A percentile compares a stretch with the other conserved stretches of the same genome.
These are phyloP conservation scores for Anabacerthia variegaticeps DNA, from an alignment of 2,797 vertebrate genomes.

Conservation along the genomic window DNA sequence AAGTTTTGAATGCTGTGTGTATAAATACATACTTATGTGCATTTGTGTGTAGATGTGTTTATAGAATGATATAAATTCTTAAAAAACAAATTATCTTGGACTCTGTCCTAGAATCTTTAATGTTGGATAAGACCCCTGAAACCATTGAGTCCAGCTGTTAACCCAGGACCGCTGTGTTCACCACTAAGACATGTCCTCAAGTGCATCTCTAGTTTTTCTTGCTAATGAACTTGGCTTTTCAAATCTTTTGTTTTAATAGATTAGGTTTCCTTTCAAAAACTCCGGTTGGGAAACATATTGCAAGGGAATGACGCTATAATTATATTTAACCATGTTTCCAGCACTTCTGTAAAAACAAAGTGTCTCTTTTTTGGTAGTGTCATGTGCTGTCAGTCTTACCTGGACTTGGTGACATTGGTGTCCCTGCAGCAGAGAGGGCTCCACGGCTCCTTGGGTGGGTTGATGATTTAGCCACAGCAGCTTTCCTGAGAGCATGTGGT, in stretches of 20 bases:
- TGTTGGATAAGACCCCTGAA: not conserved
- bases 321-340: not conserved
- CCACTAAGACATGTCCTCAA: not conserved
- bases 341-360: rapidly evolving
- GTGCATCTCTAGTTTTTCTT: not conserved
- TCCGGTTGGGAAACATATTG: not conserved
- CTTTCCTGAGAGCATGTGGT: rapidly evolving
- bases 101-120: not conserved
- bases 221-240: not conserved
- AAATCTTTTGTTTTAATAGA: not conserved
- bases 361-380: not conserved
- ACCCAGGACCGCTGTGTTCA: not conserved
- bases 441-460: rapidly evolving
- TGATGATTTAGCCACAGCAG: not conserved
- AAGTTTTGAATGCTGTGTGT: not conserved
- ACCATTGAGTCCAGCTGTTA: not conserved
- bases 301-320: not conserved
- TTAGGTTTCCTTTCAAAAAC: not conserved
- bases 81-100: not conserved
- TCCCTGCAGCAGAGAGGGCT: not conserved
- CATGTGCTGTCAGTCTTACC: not conserved
- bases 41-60: not conserved
- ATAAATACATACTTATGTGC: not conserved
- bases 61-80: not conserved
- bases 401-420: rapidly evolving